A percentile compares a stretch with the other conserved stretches of the same genome.
phyloP scores from a whole-genome alignment of 1,140 invertebrate genomes.

The Pentalonia nigronervosa region DNA sequence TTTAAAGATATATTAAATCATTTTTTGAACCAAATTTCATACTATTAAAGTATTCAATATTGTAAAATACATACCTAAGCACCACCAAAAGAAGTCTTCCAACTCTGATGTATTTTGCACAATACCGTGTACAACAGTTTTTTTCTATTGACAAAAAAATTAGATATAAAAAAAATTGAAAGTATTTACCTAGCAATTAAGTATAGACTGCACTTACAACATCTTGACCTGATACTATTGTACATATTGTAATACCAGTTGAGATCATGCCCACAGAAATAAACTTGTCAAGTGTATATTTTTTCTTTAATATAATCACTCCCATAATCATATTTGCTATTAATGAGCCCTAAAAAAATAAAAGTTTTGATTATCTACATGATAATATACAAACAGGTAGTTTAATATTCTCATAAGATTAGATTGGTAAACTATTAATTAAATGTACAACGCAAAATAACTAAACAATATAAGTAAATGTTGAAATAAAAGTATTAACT shows the following conservation, averaged over 20 bases:
- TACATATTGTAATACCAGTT: conserved; percentile 89
- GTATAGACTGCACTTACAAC: conserved; percentile 64
- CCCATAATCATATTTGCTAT: conserved; percentile 97
- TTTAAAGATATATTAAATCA: background rate
- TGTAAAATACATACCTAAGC: conserved; percentile 66
- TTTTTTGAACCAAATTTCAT: background rate
- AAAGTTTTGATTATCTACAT: background rate
- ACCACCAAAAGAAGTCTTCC: conserved; percentile 83
- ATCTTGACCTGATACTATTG: conserved; percentile 82
- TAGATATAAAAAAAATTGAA: background rate
- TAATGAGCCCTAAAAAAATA: conserved; percentile 81
- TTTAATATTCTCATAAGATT: background rate
- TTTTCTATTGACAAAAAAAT: conserved; percentile 58
- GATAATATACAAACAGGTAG: background rate
- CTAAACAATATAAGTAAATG: background rate
- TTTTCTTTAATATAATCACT: conserved; percentile 86
- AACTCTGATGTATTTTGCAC: conserved; percentile 44
- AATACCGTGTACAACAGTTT: conserved; percentile 57
- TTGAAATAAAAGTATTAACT: background rate
- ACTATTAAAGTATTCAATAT: background rate
- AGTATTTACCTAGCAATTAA: background rate
- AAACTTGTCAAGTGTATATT: conserved; percentile 87
- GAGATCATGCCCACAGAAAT: conserved; percentile 92
- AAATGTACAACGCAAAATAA: background rate
- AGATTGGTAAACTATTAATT: background rate